These are phyloP conservation scores for Anniella stebbinsi DNA, from an alignment of 2,797 vertebrate genomes.

Conservation along the genomic window DNA sequence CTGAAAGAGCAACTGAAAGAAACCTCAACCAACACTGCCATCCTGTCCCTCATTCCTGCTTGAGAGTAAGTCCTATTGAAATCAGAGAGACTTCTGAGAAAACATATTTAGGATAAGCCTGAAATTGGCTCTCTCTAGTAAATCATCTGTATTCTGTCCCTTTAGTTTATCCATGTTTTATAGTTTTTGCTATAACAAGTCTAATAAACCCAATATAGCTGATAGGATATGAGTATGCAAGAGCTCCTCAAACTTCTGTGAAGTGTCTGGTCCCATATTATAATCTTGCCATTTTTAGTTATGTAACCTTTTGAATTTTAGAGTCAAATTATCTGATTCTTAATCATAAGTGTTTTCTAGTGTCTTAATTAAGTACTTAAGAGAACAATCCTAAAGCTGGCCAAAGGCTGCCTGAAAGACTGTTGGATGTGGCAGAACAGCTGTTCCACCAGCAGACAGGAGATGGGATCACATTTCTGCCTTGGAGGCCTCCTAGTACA, in stretches of 20 bases:
- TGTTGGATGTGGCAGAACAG: too few species aligned
- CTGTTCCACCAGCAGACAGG: too few species aligned
- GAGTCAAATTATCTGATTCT: neutral
- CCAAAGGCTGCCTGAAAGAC: neutral
- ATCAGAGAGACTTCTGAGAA: neutral
- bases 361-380: neutral
- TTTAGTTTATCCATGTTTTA: neutral
- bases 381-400: neutral
- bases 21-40: neutral
- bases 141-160: too few species aligned
- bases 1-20: conserved; percentile 16
- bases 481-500: neutral
- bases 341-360: neutral
- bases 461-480: neutral
- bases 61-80: neutral
- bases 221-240: neutral
- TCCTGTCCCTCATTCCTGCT: neutral
- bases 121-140: neutral
- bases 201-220: neutral
- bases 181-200: too few species aligned
- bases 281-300: neutral
- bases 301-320: neutral
- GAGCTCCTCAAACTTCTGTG: too few species aligned
- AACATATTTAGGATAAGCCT: neutral
- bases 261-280: neutral